Conservation (phyloP, 2,113 vertebrate species). For the Platichthys flesus region DNA sequence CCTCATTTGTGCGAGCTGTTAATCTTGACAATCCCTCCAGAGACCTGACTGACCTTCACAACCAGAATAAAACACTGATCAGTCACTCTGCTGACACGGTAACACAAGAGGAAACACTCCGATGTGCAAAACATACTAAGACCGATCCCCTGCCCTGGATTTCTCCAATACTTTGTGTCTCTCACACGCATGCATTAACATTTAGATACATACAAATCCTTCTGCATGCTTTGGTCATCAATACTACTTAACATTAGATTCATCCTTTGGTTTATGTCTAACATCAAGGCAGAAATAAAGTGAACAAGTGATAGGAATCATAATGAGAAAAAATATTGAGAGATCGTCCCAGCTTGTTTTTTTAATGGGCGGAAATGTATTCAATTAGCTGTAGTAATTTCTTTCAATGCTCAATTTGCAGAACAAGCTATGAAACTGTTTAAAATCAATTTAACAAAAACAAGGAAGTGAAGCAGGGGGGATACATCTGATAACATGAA, state of each 20-base stretch:
- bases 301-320: too few relatives aligned
- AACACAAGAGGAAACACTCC: background rate
- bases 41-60: slow-evolving; percentile 10
- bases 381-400: background rate
- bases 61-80: background rate
- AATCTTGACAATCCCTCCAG: background rate
- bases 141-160: background rate
- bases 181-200: background rate
- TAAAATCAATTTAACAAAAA: background rate
- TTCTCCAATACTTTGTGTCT: background rate
- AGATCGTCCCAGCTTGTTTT: background rate
- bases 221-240: too few relatives aligned
- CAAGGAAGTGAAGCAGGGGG: background rate
- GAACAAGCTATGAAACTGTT: background rate
- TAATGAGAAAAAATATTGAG: too few relatives aligned
- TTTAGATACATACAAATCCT: too few relatives aligned
- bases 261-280: too few relatives aligned
- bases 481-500: background rate
- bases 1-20: background rate
- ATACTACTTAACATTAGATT: too few relatives aligned
- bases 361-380: background rate
- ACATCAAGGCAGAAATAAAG: too few relatives aligned
- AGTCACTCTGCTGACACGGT: background rate
- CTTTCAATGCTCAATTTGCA: background rate
- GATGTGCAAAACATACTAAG: too few relatives aligned